Base-by-base conservation (phyloP, 2,113 vertebrate species). In the Acrocephalus arundinaceus region DNA sequence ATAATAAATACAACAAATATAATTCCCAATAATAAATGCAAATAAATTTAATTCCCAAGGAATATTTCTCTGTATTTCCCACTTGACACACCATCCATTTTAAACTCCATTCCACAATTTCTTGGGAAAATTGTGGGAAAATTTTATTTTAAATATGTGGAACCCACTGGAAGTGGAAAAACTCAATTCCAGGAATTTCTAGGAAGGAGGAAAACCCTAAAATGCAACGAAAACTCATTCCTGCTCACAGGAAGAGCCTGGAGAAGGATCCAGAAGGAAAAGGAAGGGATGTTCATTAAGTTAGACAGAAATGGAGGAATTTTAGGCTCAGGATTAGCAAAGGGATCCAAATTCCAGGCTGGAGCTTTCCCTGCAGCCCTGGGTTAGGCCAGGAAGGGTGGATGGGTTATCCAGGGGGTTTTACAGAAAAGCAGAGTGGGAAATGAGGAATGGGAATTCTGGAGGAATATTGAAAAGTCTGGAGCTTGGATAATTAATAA, bases 401-500 rank as follows among this genome's bases (percentile, higher is more conserved):
- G 55, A 61, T 1, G 21, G 10, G 57, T 9, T 10, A 10, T 11
- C 35, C 14, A 15, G 3, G 3, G 27, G 37, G 6, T 41, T 95
- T 84, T 87, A 66, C 65, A 1, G 39, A 77, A 89, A 92, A 19
- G 3, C 19, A 35, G 22, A 82, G 39, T 1, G 51, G 63, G 66
- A 9, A 41, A 24, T 45, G 54, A 19, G 49, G 35, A 51, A 45
- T 1, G 4, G 63, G 71, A 41, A 8, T 58, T 58, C 24, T 6
- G 10, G 7, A n/a, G 80, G 80, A 27, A 54, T 2, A 15, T 0
- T 14, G 43, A 41, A 3, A 37, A 62, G 28, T 2, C 37, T 55
- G 65, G 61, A 75, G 91, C 52, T 31, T 6, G 21, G 55, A 45
- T 46, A 43, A 62, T 62, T 9, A 86, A 66, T 4, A 41, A 68